Evolutionary conservation across 2,888 invertebrate genomes (phyloP).

Genomic region (Priocnemis perturbator): DNA sequence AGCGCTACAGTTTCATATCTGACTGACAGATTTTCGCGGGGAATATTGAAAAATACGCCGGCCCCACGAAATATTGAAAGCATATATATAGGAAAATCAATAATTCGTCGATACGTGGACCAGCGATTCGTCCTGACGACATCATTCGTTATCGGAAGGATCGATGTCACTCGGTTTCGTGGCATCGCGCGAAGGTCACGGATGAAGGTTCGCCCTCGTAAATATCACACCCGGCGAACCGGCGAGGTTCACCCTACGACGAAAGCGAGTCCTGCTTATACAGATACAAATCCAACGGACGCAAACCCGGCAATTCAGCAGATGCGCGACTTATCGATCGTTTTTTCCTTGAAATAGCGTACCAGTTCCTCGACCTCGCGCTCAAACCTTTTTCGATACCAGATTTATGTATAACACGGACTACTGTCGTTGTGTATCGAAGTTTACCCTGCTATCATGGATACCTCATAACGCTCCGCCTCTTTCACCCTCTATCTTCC

Average conservation of each 20-base stretch:
- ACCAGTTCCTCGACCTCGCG: neutral
- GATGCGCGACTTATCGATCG: constrained; percentile 24
- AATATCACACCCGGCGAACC: constrained; percentile 20
- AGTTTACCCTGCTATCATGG: no score
- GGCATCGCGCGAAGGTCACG: constrained; percentile 12
- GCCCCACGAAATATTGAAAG: no score
- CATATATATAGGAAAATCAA: no score
- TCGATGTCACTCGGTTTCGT: no score
- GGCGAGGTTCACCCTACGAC: constrained; percentile 8
- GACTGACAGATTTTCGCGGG: no score
- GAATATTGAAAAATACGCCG: no score
- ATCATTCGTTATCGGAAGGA: neutral
- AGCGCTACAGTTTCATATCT: no score
- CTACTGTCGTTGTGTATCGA: neutral
- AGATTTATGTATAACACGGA: constrained; percentile 4
- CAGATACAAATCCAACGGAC: constrained; percentile 1
- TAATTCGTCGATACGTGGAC: no score
- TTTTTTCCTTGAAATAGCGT: neutral
- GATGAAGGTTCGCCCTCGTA: constrained; percentile 19
- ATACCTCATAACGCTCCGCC: no score
- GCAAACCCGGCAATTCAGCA: constrained; percentile 11
- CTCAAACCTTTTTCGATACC: neutral
- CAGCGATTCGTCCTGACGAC: no score
- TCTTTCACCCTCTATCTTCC: no score
- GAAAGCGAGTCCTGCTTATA: constrained; percentile 18